These are phyloP conservation scores for Ginglymostoma cirratum DNA, from an alignment of 2,113 vertebrate genomes.

Conservation along the genomic window DNA sequence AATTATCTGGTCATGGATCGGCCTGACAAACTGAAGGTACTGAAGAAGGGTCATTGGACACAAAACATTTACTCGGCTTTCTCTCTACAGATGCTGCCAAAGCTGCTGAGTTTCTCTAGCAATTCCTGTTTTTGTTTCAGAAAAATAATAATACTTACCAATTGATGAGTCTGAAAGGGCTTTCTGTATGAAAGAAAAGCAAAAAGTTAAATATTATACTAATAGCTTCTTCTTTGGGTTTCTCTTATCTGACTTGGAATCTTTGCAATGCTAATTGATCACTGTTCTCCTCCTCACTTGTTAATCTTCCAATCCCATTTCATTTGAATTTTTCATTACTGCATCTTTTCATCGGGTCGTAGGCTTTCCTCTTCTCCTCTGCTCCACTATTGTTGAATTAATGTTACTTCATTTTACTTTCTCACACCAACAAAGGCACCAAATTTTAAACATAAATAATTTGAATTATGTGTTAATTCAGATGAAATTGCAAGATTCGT, in stretches of 20 bases:
- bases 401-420: not conserved
- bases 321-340: not conserved
- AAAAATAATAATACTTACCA: constrained; percentile 6
- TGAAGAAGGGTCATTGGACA: no score
- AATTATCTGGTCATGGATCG: no score
- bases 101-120: no score
- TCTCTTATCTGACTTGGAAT: not conserved
- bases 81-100: no score
- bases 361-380: not conserved
- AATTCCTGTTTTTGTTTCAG: not conserved
- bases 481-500: not conserved
- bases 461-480: not conserved
- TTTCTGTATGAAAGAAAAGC: not conserved
- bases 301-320: not conserved
- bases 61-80: no score
- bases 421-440: not conserved
- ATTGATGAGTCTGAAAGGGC: not conserved
- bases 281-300: not conserved
- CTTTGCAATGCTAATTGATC: not conserved
- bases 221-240: not conserved
- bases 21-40: no score
- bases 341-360: no score
- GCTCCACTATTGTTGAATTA: not conserved
- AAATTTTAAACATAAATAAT: not conserved
- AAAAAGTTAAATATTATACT: not conserved